Evolutionary conservation across 2,113 vertebrate genomes (phyloP).

Genomic region (Sebastes fasciatus): DNA sequence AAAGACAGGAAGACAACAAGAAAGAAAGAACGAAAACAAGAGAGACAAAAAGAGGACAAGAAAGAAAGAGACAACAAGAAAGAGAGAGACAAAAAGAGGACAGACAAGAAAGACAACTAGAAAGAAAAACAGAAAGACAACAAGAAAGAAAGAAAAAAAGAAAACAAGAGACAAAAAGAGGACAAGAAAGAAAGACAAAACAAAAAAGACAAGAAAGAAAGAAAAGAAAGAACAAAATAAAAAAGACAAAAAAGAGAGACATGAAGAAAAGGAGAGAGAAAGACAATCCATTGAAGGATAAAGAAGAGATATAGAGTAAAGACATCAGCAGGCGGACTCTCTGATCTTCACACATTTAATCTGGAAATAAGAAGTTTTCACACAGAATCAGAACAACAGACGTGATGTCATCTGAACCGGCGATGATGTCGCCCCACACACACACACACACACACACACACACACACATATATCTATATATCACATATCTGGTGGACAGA

Average conservation of each 20-base stretch:
- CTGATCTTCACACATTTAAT: conserved; percentile 57
- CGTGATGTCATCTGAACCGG: conserved; percentile 23
- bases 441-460: conserved; percentile 2
- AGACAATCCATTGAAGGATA: neutral
- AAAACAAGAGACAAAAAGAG: neutral
- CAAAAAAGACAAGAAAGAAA: no score
- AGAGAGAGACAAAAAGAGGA: neutral
- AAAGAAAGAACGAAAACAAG: no score
- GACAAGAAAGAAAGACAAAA: no score
- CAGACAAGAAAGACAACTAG: neutral
- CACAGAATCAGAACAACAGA: conserved; percentile 31
- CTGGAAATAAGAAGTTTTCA: conserved; percentile 27
- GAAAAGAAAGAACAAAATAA: no score
- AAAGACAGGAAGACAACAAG: no score
- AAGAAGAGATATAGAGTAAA: neutral
- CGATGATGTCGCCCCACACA: conserved; percentile 14
- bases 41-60: no score
- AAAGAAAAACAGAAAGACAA: neutral
- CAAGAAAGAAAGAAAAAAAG: no score
- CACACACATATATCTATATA: neutral
- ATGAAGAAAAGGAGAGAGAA: no score
- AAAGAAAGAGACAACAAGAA: neutral
- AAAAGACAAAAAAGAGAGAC: neutral
- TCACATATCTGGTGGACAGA: neutral
- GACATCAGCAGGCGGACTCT: neutral